Base-by-base conservation (phyloP, 2,888 invertebrate species). In the Tachystola acroxantha region DNA sequence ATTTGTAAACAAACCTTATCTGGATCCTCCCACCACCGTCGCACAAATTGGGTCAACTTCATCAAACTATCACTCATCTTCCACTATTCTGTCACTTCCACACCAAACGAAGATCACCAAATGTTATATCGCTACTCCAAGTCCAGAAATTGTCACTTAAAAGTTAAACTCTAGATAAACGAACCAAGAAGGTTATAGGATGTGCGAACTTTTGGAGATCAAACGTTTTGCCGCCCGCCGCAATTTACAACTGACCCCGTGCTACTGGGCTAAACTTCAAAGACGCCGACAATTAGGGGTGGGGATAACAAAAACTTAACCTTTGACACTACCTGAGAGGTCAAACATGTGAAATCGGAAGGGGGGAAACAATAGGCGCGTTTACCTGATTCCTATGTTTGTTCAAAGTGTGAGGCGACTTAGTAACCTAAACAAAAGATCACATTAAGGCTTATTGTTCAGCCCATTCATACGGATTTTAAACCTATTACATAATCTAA, bases 21-120 rank as follows among this genome's bases (percentile, higher is more conserved):
- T 48, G 62, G 70, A 31, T 79, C 74, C 51, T 80, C 74, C 79
- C 80, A 81, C 81, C 81, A 84, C 1, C 80, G 64, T 45, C 73
- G 76, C 5, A 80, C 76, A 43, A 80, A 82, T 46, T 63, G 65
- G 10, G 65, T 60, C 36, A 82, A 48, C 49, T 73, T 72, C 10
- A 46, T 52, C 50, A 82, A 59, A 57, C 64, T 65, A 37, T 64
- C 66, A 55, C 60, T 61, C 67, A 66, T 64, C 7, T 34, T 45
- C 11, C n/a, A n/a, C 16, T 16, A 16, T 16, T n/a, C 16, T 16
- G 16, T 16, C n/a, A 51, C 38, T 31, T 28, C 33, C 30, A 30
- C 5, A n/a, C n/a, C n/a, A n/a, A n/a, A n/a, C n/a, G n/a, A n/a
- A n/a, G n/a, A 19, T 16, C 30, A 20, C 13, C 27, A 26, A 10